Percentiles rank a stretch among this genome's conserved stretches.
These are phyloP conservation scores for Morone saxatilis DNA, from an alignment of 2,113 vertebrate species.

Conservation along the genomic window DNA sequence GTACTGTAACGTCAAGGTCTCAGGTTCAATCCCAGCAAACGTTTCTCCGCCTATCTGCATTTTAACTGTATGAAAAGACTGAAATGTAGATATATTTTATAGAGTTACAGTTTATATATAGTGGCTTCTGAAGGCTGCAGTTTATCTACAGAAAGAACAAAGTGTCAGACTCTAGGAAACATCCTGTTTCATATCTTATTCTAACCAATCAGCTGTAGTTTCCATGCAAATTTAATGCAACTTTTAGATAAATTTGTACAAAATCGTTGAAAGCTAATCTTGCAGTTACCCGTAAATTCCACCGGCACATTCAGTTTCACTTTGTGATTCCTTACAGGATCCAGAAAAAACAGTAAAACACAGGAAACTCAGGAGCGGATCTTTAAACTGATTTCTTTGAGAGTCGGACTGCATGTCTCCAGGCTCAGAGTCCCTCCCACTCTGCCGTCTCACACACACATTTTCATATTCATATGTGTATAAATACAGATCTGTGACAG, in stretches of 20 bases:
- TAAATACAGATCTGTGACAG: conserved; percentile 19
- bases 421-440: neutral
- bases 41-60: neutral
- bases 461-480: conserved; percentile 11
- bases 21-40: no score
- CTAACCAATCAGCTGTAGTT: neutral
- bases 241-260: no score
- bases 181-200: neutral
- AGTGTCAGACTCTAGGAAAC: no score
- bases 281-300: no score
- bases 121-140: neutral
- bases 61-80: neutral
- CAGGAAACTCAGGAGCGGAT: neutral
- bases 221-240: neutral
- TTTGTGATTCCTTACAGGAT: no score
- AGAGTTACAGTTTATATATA: no score
- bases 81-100: no score
- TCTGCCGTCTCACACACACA: neutral
- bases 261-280: no score
- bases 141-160: no score
- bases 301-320: no score
- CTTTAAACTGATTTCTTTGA: neutral
- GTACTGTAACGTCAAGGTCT: neutral
- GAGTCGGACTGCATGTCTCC: neutral
- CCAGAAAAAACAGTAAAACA: no score